Percentiles rank a stretch among this genome's conserved stretches.
Conservation (phyloP, 2,888 invertebrate species). For the Boloria selene region DNA sequence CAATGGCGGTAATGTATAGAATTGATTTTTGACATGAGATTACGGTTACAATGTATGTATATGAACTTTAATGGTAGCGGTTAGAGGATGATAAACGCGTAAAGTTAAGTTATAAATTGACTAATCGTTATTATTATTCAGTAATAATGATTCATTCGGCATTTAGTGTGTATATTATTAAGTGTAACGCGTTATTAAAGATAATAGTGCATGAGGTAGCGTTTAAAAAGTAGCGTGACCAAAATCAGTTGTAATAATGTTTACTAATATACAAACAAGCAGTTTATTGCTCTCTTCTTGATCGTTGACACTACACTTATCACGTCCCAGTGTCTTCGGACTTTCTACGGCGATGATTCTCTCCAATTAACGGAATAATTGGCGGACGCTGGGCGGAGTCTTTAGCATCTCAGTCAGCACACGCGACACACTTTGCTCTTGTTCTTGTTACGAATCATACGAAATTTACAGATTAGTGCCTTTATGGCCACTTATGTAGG, state of each 20-base stretch:
- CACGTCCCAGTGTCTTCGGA: constrained; percentile 43
- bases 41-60: not conserved
- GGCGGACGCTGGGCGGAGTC: constrained; percentile 52
- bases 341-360: constrained; percentile 79
- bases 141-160: too few species aligned
- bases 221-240: constrained; percentile 3
- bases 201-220: not conserved
- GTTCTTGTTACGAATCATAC: constrained; percentile 63
- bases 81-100: not conserved
- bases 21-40: constrained; percentile 3
- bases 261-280: constrained; percentile 38
- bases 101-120: too few species aligned
- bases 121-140: too few species aligned
- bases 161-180: too few species aligned
- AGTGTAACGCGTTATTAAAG: too few species aligned
- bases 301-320: constrained; percentile 66
- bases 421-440: constrained; percentile 76
- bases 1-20: not conserved
- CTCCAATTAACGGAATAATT: constrained; percentile 82
- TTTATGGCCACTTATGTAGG: constrained; percentile 23
- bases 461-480: constrained; percentile 43
- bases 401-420: constrained; percentile 58
- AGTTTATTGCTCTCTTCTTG: constrained; percentile 73
- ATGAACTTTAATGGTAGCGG: not conserved
- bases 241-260: constrained; percentile 8